Conservation (phyloP, 2,797 vertebrate genomes). For the Clarias pachynema region DNA sequence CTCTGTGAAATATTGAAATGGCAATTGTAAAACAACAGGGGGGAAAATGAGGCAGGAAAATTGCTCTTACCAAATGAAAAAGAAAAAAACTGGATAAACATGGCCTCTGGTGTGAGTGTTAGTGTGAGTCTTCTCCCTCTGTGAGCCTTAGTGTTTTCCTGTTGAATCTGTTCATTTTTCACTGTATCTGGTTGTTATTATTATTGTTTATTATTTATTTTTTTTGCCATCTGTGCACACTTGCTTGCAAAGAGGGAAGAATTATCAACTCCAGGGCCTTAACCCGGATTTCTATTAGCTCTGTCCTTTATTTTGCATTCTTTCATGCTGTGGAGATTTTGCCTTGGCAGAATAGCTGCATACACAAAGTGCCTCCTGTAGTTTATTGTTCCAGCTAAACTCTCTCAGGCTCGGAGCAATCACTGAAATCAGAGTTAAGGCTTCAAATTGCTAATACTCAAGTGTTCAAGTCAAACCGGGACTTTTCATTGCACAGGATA, state of each 20-base stretch:
- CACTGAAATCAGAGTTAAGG: conserved; percentile 39
- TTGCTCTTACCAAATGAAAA: conserved; percentile 33
- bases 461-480: too few species aligned
- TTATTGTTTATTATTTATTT: neutral
- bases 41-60: conserved; percentile 16
- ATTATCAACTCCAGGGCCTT: conserved; percentile 48
- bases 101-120: conserved; percentile 27
- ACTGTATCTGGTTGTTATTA: conserved; percentile 4
- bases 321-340: conserved; percentile 45
- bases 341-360: conserved; percentile 50
- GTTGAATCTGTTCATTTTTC: conserved; percentile 34
- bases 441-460: conserved; percentile 20
- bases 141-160: conserved; percentile 35
- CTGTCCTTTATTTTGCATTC: conserved; percentile 39
- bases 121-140: neutral
- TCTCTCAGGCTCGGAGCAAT: conserved; percentile 33
- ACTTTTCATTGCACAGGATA: too few species aligned
- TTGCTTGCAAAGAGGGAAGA: conserved; percentile 38
- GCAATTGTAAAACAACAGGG: conserved; percentile 46
- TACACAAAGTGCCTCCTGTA: conserved; percentile 30
- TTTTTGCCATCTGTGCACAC: conserved; percentile 4
- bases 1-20: conserved; percentile 52
- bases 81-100: conserved; percentile 43
- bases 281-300: conserved; percentile 49
- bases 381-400: conserved; percentile 45